phyloP scores from a whole-genome alignment of 2,888 invertebrate species.

The Conistra vaccinii region DNA sequence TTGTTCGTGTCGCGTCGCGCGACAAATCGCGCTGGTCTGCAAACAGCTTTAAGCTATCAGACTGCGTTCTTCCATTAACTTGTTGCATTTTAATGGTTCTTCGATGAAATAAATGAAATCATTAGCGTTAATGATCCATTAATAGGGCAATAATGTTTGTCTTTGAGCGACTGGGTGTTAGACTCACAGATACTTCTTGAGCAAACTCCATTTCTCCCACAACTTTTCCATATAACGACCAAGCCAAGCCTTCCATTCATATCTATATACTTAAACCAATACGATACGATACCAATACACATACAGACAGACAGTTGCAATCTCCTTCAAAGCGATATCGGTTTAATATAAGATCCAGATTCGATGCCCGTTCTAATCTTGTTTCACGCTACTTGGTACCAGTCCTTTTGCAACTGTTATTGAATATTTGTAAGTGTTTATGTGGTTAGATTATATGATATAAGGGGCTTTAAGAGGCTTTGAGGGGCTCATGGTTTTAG shows the following conservation, averaged over 20 bases:
- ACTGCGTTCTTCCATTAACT: too few species aligned
- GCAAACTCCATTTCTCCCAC: too few species aligned
- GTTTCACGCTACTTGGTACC: slow-evolving; percentile 63
- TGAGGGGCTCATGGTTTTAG: slow-evolving; percentile 17
- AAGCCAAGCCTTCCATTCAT: neutral
- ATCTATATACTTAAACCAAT: slow-evolving; percentile 14
- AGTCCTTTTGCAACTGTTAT: slow-evolving; percentile 51
- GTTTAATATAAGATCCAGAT: slow-evolving; percentile 75
- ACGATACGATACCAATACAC: slow-evolving; percentile 1
- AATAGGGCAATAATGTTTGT: too few species aligned
- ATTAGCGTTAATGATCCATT: too few species aligned
- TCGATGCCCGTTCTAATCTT: slow-evolving; percentile 71
- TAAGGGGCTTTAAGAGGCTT: slow-evolving; percentile 27
- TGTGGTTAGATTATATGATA: slow-evolving; percentile 28
- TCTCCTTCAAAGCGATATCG: slow-evolving; percentile 77
- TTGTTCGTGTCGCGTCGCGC: too few species aligned
- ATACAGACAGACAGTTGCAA: slow-evolving; percentile 66
- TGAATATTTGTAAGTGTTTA: slow-evolving; percentile 53
- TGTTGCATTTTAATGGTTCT: too few species aligned
- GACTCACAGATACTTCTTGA: too few species aligned
- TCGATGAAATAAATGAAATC: too few species aligned
- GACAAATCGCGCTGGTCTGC: too few species aligned
- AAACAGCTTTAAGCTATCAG: too few species aligned
- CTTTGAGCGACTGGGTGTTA: too few species aligned
- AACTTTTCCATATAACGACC: neutral